phyloP scores from a whole-genome alignment of 2,797 vertebrate genomes.

The Pseudochirops cupreus region DNA sequence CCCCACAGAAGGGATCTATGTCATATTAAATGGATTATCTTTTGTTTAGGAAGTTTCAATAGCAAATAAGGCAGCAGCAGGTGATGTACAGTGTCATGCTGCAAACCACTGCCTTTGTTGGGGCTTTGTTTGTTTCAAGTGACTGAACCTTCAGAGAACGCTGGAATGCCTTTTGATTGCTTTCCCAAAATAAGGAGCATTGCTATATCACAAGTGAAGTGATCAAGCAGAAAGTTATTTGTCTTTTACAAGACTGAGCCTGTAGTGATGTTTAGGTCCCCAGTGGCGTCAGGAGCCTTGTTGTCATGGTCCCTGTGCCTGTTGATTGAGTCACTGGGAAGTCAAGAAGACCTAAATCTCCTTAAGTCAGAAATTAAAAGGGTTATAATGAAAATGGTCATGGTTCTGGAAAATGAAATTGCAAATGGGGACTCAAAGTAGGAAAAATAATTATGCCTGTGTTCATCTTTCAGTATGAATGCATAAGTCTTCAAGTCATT shows the following conservation, averaged over 20 bases:
- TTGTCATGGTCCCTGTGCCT: conserved; percentile 50
- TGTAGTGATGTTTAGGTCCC: neutral
- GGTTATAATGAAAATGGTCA: conserved; percentile 62
- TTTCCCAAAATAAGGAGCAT: neutral
- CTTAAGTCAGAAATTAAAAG: conserved; percentile 64
- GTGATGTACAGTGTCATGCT: neutral
- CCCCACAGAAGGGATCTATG: neutral
- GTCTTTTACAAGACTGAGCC: neutral
- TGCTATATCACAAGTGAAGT: neutral
- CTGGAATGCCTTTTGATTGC: neutral
- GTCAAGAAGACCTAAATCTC: conserved; percentile 58
- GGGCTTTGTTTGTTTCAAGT: neutral
- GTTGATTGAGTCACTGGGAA: conserved; percentile 55
- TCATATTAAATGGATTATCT: neutral
- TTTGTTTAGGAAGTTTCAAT: conserved; percentile 25
- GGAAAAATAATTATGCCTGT: neutral
- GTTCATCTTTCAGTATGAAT: conserved; percentile 24
- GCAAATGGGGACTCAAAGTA: conserved; percentile 42
- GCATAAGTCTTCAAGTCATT: neutral
- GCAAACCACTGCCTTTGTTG: neutral
- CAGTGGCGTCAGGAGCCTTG: conserved; percentile 7
- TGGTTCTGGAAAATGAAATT: conserved; percentile 52
- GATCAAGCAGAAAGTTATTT: conserved; percentile 10
- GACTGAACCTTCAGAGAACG: neutral
- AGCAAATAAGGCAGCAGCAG: neutral